Conservation (phyloP, 1,140 invertebrate species). For the Grapholita molesta region DNA sequence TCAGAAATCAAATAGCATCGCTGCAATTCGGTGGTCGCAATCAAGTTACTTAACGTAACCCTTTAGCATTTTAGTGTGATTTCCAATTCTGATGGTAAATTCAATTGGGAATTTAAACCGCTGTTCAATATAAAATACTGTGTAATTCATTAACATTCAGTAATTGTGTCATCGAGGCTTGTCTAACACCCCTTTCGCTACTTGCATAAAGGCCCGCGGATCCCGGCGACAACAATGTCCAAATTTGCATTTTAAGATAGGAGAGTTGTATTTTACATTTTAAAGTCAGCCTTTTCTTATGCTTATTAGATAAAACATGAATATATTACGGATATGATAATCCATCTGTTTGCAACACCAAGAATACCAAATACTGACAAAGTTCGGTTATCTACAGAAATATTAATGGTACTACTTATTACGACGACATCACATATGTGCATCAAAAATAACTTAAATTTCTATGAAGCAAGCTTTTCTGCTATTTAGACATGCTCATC, state of each 20-base stretch:
- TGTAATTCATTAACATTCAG: slow-evolving; percentile 3
- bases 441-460: no score
- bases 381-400: background rate
- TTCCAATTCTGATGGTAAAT: background rate
- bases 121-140: background rate
- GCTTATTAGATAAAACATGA: background rate
- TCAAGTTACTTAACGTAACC: background rate
- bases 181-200: slow-evolving; percentile 6
- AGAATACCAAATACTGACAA: background rate
- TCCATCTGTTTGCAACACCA: background rate
- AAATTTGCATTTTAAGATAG: slow-evolving; percentile 14
- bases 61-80: background rate
- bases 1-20: background rate
- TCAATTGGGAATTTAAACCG: background rate
- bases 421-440: no score
- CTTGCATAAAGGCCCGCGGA: slow-evolving; percentile 8
- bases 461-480: no score
- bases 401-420: no score
- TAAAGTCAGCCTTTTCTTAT: background rate
- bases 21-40: background rate
- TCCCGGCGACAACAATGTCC: slow-evolving; percentile 7
- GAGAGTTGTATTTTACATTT: background rate
- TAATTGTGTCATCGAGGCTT: slow-evolving; percentile 2
- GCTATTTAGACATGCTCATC: background rate
- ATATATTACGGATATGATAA: background rate